A percentile compares a stretch with the other conserved stretches of the same genome.
Conservation (phyloP, 2,888 invertebrate genomes). For the Trilocha varians region DNA sequence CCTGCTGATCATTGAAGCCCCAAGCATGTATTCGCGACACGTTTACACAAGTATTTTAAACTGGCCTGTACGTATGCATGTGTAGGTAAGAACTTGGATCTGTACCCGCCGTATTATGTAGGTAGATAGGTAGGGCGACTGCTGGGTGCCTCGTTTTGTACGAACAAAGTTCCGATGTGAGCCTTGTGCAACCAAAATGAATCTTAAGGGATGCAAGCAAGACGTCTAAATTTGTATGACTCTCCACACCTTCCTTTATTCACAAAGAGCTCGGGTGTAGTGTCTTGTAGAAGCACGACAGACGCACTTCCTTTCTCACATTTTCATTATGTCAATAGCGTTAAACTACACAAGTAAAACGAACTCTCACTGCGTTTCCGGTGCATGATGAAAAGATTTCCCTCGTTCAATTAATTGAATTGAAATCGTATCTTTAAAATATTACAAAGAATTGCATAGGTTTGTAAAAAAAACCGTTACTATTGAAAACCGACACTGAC, state of each 20-base stretch:
- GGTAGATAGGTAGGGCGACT: constrained; percentile 64
- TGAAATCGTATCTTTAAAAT: constrained; percentile 12
- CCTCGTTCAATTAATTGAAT: constrained; percentile 29
- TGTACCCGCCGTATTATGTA: constrained; percentile 71
- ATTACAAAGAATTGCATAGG: neutral
- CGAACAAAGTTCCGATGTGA: constrained; percentile 48
- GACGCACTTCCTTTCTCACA: constrained; percentile 71
- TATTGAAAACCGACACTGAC: constrained; percentile 5
- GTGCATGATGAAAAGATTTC: constrained; percentile 38
- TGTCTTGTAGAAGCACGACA: constrained; percentile 55
- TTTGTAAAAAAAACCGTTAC: neutral
- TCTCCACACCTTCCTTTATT: constrained; percentile 38
- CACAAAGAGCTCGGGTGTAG: constrained; percentile 48
- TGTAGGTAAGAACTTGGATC: constrained; percentile 68
- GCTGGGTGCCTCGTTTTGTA: constrained; percentile 62
- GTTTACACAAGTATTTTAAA: constrained; percentile 59
- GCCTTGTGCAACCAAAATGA: constrained; percentile 60
- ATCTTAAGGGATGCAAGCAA: constrained; percentile 46
- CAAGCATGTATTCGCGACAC: constrained; percentile 63
- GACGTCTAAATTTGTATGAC: constrained; percentile 51
- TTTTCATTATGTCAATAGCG: constrained; percentile 66
- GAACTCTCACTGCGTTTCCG: constrained; percentile 57
- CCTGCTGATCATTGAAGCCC: constrained; percentile 72
- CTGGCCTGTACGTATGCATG: constrained; percentile 65
- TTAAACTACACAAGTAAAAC: constrained; percentile 51